Conservation (phyloP, 2,113 vertebrate genomes). For the Varanus salvator region DNA sequence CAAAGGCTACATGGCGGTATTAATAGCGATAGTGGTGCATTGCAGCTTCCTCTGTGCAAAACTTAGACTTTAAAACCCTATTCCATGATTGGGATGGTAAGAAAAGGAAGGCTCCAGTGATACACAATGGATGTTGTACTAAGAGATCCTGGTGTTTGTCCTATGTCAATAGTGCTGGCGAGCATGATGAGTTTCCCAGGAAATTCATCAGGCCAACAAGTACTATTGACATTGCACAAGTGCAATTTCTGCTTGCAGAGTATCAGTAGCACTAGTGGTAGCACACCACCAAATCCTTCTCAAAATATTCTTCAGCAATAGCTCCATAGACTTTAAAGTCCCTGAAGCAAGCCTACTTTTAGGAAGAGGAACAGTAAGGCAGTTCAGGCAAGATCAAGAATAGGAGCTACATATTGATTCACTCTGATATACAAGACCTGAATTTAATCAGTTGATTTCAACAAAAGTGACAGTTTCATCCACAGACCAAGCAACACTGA, state of each 20-base stretch:
- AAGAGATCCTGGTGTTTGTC: no score
- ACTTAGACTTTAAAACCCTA: conserved; percentile 47
- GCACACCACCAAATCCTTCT: no score
- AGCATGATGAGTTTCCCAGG: no score
- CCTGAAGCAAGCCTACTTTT: conserved; percentile 60
- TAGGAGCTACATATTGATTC: neutral
- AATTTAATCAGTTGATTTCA: neutral
- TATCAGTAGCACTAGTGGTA: no score
- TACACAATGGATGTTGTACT: no score
- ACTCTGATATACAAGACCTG: neutral
- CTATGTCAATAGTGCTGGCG: no score
- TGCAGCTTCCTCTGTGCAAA: conserved; percentile 45
- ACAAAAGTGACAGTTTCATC: neutral
- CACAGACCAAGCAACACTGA: neutral
- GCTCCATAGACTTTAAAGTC: conserved; percentile 29
- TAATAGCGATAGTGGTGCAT: neutral
- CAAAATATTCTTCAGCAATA: no score
- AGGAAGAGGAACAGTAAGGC: conserved; percentile 32
- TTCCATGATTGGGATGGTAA: conserved; percentile 61
- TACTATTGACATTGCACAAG: no score
- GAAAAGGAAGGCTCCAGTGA: conserved; percentile 24
- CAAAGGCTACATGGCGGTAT: neutral
- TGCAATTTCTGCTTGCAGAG: no score
- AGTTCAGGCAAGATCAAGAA: neutral
- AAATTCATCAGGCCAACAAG: no score